A percentile compares a stretch with the other conserved stretches of the same genome.
Evolutionary conservation across 1,140 invertebrate genomes (phyloP).

Genomic region (Solenopsis invicta): DNA sequence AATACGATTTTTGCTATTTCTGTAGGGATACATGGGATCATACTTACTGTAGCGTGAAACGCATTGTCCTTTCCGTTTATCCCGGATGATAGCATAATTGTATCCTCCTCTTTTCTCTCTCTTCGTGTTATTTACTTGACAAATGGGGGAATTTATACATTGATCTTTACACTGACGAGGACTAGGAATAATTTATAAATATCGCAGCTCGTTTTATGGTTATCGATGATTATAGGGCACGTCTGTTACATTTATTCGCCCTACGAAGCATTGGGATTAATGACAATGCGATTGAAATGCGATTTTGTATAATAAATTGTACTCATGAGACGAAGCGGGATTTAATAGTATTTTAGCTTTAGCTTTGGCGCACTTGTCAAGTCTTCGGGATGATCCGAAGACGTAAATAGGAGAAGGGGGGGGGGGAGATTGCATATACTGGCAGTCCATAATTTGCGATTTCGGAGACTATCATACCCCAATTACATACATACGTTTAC

Average conservation of each 20-base stretch:
- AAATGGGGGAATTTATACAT: slow-evolving; percentile 16
- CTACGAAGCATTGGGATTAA: slow-evolving; percentile 27
- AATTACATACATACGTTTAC: slow-evolving; percentile 33
- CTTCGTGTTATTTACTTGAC: slow-evolving; percentile 25
- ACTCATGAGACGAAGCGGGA: slow-evolving; percentile 21
- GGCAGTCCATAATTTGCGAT: slow-evolving; percentile 36
- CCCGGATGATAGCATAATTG: slow-evolving; percentile 3
- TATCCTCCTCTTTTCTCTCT: not conserved
- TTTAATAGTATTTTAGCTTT: slow-evolving; percentile 40
- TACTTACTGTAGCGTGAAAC: slow-evolving; percentile 53
- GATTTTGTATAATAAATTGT: slow-evolving; percentile 43
- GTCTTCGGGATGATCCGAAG: slow-evolving; percentile 5
- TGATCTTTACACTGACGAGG: slow-evolving; percentile 40
- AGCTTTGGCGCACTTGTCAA: slow-evolving; percentile 44
- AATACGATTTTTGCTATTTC: slow-evolving; percentile 15
- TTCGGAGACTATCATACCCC: slow-evolving; percentile 25
- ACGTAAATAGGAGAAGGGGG: not conserved
- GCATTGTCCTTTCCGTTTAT: slow-evolving; percentile 26
- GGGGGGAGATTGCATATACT: slow-evolving; percentile 9
- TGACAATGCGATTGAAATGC: slow-evolving; percentile 36
- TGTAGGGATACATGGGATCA: slow-evolving; percentile 29
- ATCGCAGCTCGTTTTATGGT: slow-evolving; percentile 28
- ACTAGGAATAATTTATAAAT: slow-evolving; percentile 34
- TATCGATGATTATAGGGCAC: slow-evolving; percentile 24
- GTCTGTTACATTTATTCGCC: slow-evolving; percentile 26